Evolutionary conservation across 2,797 vertebrate genomes (phyloP).

Genomic region (Chrosomus eos): DNA sequence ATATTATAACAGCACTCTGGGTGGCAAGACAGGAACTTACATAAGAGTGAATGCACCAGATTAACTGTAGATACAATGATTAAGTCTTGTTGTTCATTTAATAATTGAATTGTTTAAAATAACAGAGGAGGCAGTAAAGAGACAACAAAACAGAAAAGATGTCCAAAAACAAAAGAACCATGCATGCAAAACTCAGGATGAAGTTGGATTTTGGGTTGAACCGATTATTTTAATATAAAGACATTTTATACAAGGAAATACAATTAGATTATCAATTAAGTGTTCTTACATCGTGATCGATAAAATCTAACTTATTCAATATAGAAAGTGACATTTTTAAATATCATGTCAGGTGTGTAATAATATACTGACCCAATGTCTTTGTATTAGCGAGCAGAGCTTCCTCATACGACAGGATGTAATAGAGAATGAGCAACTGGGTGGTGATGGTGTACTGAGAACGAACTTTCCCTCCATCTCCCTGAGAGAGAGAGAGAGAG

Average conservation of each 20-base stretch:
- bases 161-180: too few relatives aligned
- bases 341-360: not conserved
- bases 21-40: slow-evolving; percentile 30
- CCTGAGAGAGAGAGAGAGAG: slow-evolving; percentile 70
- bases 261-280: not conserved
- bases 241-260: not conserved
- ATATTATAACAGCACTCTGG: slow-evolving; percentile 20
- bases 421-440: slow-evolving; percentile 95
- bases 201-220: not conserved
- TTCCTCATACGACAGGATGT: slow-evolving; percentile 95
- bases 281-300: not conserved
- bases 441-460: slow-evolving; percentile 91
- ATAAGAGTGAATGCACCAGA: slow-evolving; percentile 12
- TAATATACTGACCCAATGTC: slow-evolving; percentile 83
- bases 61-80: slow-evolving; percentile 19
- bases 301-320: not conserved
- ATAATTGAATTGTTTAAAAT: not conserved
- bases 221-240: not conserved
- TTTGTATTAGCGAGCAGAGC: slow-evolving; percentile 94
- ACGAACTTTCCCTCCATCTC: slow-evolving; percentile 76
- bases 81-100: not conserved
- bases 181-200: too few relatives aligned
- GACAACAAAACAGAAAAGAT: not conserved
- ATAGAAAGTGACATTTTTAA: not conserved
- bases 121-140: not conserved